A percentile compares a stretch with the other conserved stretches of the same genome.
Conservation (phyloP, 2,888 invertebrate species). For the Chironomus tentans region DNA sequence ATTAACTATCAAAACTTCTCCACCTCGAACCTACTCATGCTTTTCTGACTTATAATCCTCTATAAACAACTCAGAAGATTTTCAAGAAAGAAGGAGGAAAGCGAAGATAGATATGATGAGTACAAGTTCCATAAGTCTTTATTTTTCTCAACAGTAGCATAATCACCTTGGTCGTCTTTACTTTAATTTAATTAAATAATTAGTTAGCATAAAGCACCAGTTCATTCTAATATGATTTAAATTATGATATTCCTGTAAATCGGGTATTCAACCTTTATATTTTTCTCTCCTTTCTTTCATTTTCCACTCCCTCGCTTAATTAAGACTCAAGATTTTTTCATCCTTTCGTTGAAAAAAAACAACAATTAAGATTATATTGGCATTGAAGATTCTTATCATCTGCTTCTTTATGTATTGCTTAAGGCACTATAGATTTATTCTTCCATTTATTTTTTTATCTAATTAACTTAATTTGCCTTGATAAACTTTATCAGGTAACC, state of each 20-base stretch:
- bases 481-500: slow-evolving; percentile 25
- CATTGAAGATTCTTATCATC: slow-evolving; percentile 22
- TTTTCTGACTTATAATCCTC: slow-evolving; percentile 18
- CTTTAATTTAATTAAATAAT: no score
- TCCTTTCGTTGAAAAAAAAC: background rate
- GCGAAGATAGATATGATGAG: background rate
- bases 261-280: background rate
- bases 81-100: background rate
- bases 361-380: slow-evolving; percentile 27
- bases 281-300: background rate
- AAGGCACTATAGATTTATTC: slow-evolving; percentile 24
- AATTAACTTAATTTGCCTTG: slow-evolving; percentile 25
- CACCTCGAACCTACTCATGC: background rate
- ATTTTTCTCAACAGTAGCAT: no score
- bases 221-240: no score
- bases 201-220: no score
- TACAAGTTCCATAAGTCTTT: no score
- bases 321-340: background rate
- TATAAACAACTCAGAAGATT: slow-evolving; percentile 20
- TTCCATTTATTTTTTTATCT: slow-evolving; percentile 18
- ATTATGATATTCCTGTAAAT: no score
- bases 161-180: no score
- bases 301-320: background rate
- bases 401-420: background rate
- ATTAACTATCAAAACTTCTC: slow-evolving; percentile 26